Evolutionary conservation across 2,113 vertebrate species (phyloP).

Genomic region (Mesocricetus auratus): DNA sequence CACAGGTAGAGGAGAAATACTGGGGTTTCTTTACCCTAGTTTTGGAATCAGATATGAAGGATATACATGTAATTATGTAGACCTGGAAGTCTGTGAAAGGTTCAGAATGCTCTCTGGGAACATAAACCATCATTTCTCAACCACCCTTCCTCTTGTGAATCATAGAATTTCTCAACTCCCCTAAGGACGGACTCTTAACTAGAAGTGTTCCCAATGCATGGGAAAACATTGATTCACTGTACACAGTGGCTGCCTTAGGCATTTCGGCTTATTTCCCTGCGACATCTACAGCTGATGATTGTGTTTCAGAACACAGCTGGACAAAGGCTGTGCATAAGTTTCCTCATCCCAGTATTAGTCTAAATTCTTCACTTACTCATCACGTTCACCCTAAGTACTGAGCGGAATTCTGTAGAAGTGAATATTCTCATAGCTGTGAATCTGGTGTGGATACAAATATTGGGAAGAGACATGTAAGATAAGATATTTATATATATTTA

Average conservation of each 20-base stretch:
- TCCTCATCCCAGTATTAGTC: neutral
- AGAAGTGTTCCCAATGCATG: neutral
- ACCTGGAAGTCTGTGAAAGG: neutral
- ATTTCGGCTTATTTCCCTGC: neutral
- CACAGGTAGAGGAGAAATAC: neutral
- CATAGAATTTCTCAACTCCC: conserved; percentile 45
- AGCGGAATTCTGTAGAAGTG: neutral
- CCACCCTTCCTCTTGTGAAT: neutral
- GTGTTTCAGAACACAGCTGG: neutral
- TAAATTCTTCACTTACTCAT: neutral
- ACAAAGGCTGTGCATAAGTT: neutral
- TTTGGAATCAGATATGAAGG: neutral
- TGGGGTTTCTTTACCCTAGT: conserved; percentile 25
- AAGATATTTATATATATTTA: neutral
- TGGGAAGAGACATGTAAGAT: neutral
- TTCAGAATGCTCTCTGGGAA: neutral
- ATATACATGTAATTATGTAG: neutral
- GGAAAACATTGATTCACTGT: neutral
- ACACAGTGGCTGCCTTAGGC: neutral
- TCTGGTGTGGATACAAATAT: neutral
- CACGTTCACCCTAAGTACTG: neutral
- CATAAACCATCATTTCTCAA: neutral
- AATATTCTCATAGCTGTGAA: neutral
- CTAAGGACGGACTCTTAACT: neutral
- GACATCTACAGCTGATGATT: neutral